These are phyloP conservation scores for Saturnia pavonia DNA, from an alignment of 2,888 invertebrate genomes.

Conservation along the genomic window DNA sequence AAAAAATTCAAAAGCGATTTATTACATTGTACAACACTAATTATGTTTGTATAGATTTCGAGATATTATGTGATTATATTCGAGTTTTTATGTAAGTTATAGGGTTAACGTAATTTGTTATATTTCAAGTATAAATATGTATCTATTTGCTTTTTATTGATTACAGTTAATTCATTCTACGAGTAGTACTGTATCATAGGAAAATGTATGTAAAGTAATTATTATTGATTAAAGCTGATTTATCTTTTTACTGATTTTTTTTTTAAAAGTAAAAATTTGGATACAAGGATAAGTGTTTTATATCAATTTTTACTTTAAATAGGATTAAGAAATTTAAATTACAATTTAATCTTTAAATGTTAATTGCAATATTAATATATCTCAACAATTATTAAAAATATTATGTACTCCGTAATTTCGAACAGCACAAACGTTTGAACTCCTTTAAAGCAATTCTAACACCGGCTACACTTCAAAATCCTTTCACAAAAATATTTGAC, in stretches of 20 bases:
- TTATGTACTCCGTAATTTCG: background rate
- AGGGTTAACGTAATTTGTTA: constrained; percentile 51
- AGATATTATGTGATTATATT: constrained; percentile 54
- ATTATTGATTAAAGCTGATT: too few species aligned
- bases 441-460: constrained; percentile 4
- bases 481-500: constrained; percentile 42
- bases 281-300: background rate
- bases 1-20: constrained; percentile 61
- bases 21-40: constrained; percentile 71
- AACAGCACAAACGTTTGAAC: background rate
- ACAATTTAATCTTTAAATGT: background rate
- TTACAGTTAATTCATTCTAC: background rate
- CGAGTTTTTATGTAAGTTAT: constrained; percentile 42
- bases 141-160: background rate
- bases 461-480: constrained; percentile 47
- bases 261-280: too few species aligned
- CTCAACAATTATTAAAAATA: background rate
- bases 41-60: constrained; percentile 75
- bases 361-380: background rate
- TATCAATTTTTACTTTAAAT: background rate
- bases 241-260: too few species aligned
- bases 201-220: too few species aligned
- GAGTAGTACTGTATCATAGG: too few species aligned
- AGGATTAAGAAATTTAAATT: background rate
- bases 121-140: constrained; percentile 45